Conservation (phyloP, 2,797 vertebrate species). For the Acridotheres tristis region DNA sequence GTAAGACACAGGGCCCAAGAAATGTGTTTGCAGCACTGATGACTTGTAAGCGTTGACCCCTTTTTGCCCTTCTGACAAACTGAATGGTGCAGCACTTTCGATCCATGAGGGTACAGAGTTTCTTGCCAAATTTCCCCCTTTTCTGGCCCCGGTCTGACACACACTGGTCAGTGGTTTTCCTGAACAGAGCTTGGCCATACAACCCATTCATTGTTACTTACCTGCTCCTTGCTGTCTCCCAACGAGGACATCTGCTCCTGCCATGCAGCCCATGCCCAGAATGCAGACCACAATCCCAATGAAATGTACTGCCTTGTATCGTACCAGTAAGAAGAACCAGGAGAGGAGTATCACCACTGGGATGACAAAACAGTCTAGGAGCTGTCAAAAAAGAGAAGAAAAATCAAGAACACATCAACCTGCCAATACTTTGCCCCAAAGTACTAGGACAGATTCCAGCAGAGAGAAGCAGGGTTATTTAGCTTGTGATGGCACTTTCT, state of each 20-base stretch:
- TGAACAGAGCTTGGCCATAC: not conserved
- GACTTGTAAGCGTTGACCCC: not conserved
- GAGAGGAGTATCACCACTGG: conserved; percentile 93
- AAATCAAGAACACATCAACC: not conserved
- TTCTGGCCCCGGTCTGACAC: not conserved
- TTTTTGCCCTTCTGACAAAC: not conserved
- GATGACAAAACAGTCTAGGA: conserved; percentile 93
- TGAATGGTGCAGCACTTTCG: not conserved
- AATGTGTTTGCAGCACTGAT: not conserved
- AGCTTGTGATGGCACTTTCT: not conserved
- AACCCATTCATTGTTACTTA: conserved; percentile 64
- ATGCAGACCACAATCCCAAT: conserved; percentile 90
- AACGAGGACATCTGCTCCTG: conserved; percentile 89
- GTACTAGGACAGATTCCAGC: not conserved
- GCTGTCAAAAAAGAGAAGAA: conserved; percentile 71
- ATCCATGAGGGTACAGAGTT: not conserved
- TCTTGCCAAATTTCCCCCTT: not conserved
- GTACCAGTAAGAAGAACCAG: conserved; percentile 94
- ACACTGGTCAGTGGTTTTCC: not conserved
- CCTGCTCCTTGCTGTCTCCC: conserved; percentile 90
- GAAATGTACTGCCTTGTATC: conserved; percentile 93
- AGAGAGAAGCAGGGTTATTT: not conserved
- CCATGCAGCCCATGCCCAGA: conserved; percentile 93
- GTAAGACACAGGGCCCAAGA: not conserved
- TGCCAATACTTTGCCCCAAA: not conserved